Conservation (phyloP, 2,113 vertebrate species). For the Taurulus bubalis region DNA sequence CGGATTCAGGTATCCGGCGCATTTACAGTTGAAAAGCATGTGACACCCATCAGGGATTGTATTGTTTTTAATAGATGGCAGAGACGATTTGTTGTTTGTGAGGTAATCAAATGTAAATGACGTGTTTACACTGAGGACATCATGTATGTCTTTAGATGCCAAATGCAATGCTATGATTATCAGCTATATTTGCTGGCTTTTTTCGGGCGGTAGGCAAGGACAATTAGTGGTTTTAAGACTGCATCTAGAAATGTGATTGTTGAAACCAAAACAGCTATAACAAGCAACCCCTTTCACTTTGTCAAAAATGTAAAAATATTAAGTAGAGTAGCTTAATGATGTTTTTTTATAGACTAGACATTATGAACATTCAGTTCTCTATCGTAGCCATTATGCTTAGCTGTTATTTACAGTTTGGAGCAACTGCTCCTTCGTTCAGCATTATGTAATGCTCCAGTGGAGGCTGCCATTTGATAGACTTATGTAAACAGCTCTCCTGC, state of each 20-base stretch:
- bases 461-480: conserved; percentile 48
- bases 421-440: conserved; percentile 20
- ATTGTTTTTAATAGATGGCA: conserved; percentile 8
- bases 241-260: background rate
- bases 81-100: no score
- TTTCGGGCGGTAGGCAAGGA: background rate
- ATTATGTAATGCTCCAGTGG: conserved; percentile 59
- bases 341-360: background rate
- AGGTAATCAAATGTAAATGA: no score
- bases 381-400: conserved; percentile 20
- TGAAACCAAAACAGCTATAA: background rate
- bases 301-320: background rate
- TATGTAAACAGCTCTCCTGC: conserved; percentile 71
- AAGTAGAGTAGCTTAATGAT: background rate
- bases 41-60: background rate
- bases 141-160: background rate
- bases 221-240: background rate
- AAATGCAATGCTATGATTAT: background rate
- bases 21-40: conserved; percentile 17
- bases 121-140: background rate
- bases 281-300: no score
- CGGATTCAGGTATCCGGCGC: conserved; percentile 9
- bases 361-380: background rate
- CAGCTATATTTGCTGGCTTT: no score
- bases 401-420: conserved; percentile 52